Conservation (phyloP, 2,113 vertebrate genomes). For the Lepus europaeus region DNA sequence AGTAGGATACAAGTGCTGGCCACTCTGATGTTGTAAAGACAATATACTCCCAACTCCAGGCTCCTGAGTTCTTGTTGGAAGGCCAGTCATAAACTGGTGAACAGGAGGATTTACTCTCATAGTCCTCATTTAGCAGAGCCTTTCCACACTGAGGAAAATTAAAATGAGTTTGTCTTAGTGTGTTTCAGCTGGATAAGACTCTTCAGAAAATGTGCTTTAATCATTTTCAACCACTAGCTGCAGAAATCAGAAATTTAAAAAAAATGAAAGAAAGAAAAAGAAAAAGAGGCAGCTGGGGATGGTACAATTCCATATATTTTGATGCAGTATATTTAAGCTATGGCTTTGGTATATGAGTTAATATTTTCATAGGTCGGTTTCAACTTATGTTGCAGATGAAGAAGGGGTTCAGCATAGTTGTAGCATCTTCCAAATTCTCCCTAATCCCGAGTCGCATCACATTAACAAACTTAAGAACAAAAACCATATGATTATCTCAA, state of each 20-base stretch:
- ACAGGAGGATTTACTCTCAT: not conserved
- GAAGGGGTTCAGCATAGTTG: not conserved
- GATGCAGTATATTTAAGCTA: not conserved
- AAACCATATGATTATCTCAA: too few species aligned
- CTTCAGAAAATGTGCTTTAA: not conserved
- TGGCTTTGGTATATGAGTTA: not conserved
- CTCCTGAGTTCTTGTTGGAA: not conserved
- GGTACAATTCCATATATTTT: not conserved
- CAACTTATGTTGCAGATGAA: conserved; percentile 34
- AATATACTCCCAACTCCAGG: not conserved
- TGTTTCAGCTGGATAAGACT: not conserved
- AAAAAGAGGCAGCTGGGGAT: too few species aligned
- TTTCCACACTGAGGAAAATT: not conserved
- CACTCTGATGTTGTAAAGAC: not conserved
- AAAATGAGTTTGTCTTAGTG: not conserved
- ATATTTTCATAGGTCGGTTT: not conserved
- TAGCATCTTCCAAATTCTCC: not conserved
- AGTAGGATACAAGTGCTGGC: not conserved
- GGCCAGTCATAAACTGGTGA: not conserved
- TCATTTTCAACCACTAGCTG: not conserved
- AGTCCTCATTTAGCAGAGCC: not conserved
- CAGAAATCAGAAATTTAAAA: not conserved
- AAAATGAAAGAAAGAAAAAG: not conserved
- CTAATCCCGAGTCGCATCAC: not conserved
- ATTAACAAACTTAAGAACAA: accelerated